A percentile compares a stretch with the other conserved stretches of the same genome.
phyloP scores from a whole-genome alignment of 1,140 invertebrate species.

The Drosophila arawakana region DNA sequence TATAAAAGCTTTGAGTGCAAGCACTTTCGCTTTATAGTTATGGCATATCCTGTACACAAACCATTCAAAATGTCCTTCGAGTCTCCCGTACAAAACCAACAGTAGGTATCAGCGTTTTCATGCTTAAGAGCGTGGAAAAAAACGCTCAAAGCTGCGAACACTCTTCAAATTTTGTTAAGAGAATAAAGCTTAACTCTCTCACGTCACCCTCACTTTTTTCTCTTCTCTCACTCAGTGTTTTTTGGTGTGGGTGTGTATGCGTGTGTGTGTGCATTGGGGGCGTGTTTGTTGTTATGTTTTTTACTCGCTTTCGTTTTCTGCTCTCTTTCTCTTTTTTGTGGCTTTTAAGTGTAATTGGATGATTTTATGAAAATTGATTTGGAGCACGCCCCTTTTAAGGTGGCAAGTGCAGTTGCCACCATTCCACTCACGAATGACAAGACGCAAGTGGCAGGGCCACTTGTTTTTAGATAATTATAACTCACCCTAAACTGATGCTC shows the following conservation, averaged over 20 bases:
- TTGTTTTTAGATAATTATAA: constrained; percentile 29
- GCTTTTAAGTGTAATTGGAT: constrained; percentile 78
- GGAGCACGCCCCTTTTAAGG: constrained; percentile 62
- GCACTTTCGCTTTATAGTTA: constrained; percentile 56
- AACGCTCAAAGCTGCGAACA: constrained; percentile 43
- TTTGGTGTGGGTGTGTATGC: constrained; percentile 12
- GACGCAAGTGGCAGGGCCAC: constrained; percentile 21
- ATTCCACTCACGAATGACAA: constrained; percentile 9
- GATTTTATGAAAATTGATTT: constrained; percentile 80
- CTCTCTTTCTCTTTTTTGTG: constrained; percentile 14
- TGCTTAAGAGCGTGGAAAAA: constrained; percentile 39
- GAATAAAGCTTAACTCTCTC: constrained; percentile 24
- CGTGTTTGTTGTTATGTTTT: constrained; percentile 77
- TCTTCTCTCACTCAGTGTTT: constrained; percentile 5
- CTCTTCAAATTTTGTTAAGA: constrained; percentile 50
- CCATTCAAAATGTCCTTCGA: constrained; percentile 67
- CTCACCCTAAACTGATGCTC: constrained; percentile 79
- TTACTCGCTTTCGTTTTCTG: constrained; percentile 48
- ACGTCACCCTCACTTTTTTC: constrained; percentile 4
- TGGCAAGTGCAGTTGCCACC: constrained; percentile 64
- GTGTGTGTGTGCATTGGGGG: constrained; percentile 57
- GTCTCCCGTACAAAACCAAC: constrained; percentile 37
- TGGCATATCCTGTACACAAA: constrained; percentile 75
- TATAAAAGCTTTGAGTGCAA: constrained; percentile 25
- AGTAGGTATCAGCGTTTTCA: constrained; percentile 35